Base-by-base conservation (phyloP, 2,888 invertebrate species). In the Dicranocentrus wangi region DNA sequence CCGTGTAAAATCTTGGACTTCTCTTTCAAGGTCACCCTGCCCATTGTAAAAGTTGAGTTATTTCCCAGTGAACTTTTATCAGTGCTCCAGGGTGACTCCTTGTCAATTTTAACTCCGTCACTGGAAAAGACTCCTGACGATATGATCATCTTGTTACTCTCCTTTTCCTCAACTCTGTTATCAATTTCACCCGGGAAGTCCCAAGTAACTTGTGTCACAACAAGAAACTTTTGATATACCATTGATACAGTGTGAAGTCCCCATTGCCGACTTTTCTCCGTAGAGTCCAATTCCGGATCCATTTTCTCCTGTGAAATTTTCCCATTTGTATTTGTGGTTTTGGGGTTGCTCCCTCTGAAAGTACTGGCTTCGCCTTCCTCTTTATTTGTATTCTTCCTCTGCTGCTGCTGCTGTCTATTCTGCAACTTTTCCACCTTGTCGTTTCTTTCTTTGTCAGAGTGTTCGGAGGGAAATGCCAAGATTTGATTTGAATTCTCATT, bases 131-230 rank as follows among this genome's bases (percentile, higher is more conserved):
- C 27, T 23, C 21, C 25, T 72, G 42, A 10, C 10, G 47, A 39
- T 17, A 10, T 27, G 8, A 60, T 42, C 60, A 60, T 27, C 28
- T 60, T 60, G 32, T 55, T 55, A 60, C 3, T 27, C 21, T 71
- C 60, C 28, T 42, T 43, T 39, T 27, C 10, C 21, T 39, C 71
- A 2, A 8, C 8, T 55, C 42, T 58, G 23, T 15, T 23, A 15
- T 66, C 65, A 21, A 27, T 21, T n/a, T 71, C 25, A 23, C 39
- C 68, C 8, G 75, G 82, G 68, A 61, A 72, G 87, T 93, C 92
- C 93, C 93, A 93, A 60, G 93, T 92, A 85, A 93, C 92, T 89
- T 93, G 93, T 55, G 93, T 93, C 85, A 93, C 93, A 79, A 89
- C 89, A 76, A 89, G 86, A 84, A 93, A 93, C 89, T 93, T 93